Conservation (phyloP, 2,888 invertebrate genomes). For the Ryuthela nishihirai region DNA sequence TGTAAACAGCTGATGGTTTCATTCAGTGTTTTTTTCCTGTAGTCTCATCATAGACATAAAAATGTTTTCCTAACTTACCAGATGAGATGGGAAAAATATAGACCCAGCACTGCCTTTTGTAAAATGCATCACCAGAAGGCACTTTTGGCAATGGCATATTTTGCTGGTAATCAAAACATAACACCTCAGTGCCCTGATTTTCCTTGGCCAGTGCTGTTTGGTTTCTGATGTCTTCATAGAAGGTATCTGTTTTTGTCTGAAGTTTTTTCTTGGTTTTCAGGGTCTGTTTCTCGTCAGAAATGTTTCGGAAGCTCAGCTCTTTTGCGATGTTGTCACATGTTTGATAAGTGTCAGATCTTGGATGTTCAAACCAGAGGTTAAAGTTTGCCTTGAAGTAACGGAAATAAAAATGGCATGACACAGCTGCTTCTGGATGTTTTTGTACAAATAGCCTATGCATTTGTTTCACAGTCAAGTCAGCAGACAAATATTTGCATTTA, state of each 20-base stretch:
- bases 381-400: neutral
- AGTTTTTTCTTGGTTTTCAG: neutral
- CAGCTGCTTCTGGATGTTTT: neutral
- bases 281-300: neutral
- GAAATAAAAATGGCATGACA: neutral
- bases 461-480: neutral
- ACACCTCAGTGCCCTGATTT: neutral
- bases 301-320: neutral
- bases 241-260: neutral
- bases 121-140: neutral
- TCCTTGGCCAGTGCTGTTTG: neutral
- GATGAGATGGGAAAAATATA: neutral
- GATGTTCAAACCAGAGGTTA: neutral
- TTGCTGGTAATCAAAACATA: constrained; percentile 1
- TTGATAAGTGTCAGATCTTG: neutral
- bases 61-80: neutral
- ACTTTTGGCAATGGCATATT: constrained; percentile 1
- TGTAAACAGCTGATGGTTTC: neutral
- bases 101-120: neutral
- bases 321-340: neutral
- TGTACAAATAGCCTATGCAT: neutral
- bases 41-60: neutral
- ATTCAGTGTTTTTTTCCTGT: neutral
- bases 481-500: neutral
- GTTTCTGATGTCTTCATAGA: neutral